These are phyloP conservation scores for Lasius platythorax DNA, from an alignment of 2,888 invertebrate genomes.

Conservation along the genomic window DNA sequence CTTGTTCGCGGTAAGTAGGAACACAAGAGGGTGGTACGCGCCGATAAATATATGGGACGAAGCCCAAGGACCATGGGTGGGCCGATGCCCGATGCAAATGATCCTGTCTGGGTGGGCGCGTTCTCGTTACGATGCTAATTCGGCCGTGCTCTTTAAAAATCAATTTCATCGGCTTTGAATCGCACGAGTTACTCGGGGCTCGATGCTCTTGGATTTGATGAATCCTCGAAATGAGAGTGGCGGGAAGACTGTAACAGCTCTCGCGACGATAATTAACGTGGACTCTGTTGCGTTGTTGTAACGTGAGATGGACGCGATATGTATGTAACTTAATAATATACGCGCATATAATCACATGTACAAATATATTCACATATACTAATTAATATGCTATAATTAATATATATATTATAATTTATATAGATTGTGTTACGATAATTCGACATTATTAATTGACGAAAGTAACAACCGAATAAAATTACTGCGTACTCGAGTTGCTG, in stretches of 20 bases:
- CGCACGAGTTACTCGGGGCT: background rate
- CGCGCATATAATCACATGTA: too few species aligned
- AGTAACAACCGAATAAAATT: background rate
- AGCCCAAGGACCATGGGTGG: background rate
- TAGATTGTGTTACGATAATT: too few species aligned
- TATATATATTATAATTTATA: too few species aligned
- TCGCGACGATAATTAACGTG: conserved; percentile 9
- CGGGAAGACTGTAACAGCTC: background rate
- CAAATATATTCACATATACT: too few species aligned
- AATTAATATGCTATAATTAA: too few species aligned
- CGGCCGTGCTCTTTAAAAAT: conserved; percentile 40
- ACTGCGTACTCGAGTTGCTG: too few species aligned
- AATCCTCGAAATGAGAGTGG: background rate
- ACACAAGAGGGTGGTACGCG: conserved; percentile 56
- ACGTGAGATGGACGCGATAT: too few species aligned
- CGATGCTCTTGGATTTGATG: conserved; percentile 24
- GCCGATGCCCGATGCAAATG: conserved; percentile 34
- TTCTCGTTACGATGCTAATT: conserved; percentile 43
- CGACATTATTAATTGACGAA: background rate
- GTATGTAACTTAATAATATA: too few species aligned
- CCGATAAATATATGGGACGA: background rate
- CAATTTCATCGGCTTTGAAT: conserved; percentile 41
- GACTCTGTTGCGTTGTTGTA: background rate
- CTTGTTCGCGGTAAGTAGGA: conserved; percentile 84
- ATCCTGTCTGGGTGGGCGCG: background rate